Base-by-base conservation (phyloP, 1,140 invertebrate genomes). In the Papilio glaucus region DNA sequence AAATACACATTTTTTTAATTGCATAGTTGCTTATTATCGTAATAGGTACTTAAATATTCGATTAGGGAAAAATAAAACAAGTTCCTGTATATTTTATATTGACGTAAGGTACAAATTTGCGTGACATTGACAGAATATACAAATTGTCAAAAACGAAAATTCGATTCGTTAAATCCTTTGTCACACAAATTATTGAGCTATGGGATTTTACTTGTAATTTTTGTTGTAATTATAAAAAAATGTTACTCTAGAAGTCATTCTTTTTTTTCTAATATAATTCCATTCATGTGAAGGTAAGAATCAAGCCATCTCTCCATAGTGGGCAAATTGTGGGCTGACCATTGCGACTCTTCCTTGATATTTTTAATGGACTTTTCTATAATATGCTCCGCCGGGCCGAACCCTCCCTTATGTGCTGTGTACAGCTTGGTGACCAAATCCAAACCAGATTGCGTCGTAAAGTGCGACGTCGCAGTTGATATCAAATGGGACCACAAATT, bases 401-500 rank as follows among this genome's bases (percentile, higher is more conserved):
- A 96, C 77, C 96, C 94, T 1, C 93, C 94, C 73, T 94, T 89
- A 53, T 94, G 93, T 38, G 94, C 80, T 7, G 93, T 86, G 67
- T 96, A 96, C 0, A 96, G 78, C 38, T 95, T 93, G 0, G 93
- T 93, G 0, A 96, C 96, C 90, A 95, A 94, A 41, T 96, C 94
- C 24, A 96, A 91, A 9, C 96, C 96, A 73, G 95, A 94, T 81
- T 96, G 94, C 0, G 95, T 96, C 38, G 95, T 96, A 82, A 97
- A 97, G 10, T 94, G 94, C 0, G 95, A 95, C 0, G 96, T 96
- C 0, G 96, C 95, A 9, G 95, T 95, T 60, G 95, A 95, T 12
- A 97, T 94, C 5, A 97, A 88, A 79, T 94, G 95, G 70, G 96
- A 95, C 96, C 96, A 97, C 12, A 97, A 84, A 77, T 95, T 95